These are phyloP conservation scores for Pherbina coryleti DNA, from an alignment of 2,888 invertebrate species.

Conservation along the genomic window DNA sequence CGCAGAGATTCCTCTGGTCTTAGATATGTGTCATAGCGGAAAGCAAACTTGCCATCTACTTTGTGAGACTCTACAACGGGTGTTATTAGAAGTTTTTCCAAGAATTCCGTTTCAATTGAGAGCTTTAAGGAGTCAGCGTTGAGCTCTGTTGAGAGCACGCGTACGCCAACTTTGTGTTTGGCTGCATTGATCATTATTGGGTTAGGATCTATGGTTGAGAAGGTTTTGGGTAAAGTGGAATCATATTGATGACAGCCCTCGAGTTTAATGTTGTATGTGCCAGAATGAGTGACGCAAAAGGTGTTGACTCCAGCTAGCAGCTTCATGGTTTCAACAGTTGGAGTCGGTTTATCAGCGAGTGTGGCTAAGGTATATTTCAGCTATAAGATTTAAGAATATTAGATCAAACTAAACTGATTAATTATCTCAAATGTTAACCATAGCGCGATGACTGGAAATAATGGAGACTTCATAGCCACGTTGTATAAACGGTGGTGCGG, in stretches of 20 bases:
- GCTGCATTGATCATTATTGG: conserved; percentile 71
- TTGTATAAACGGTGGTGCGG: conserved; percentile 81
- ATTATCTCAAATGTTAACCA: conserved; percentile 58
- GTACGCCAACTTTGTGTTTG: conserved; percentile 72
- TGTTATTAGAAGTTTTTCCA: conserved; percentile 58
- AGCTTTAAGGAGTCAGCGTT: conserved; percentile 60
- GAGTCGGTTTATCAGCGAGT: conserved; percentile 12
- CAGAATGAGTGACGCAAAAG: conserved; percentile 81
- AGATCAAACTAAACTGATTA: not conserved
- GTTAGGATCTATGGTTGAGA: conserved; percentile 68
- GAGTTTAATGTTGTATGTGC: conserved; percentile 78
- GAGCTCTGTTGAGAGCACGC: conserved; percentile 70
- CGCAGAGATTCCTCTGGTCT: conserved; percentile 69
- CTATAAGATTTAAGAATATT: conserved; percentile 45
- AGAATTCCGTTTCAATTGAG: conserved; percentile 55
- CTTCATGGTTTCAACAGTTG: conserved; percentile 57
- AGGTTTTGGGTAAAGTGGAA: conserved; percentile 63
- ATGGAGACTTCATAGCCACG: conserved; percentile 83
- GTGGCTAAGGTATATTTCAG: conserved; percentile 57
- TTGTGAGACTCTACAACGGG: conserved; percentile 68
- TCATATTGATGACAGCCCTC: conserved; percentile 86
- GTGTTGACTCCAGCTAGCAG: conserved; percentile 77
- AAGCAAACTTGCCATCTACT: conserved; percentile 69
- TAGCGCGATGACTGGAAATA: conserved; percentile 77
- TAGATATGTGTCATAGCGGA: conserved; percentile 64